These are phyloP conservation scores for Phrynosoma platyrhinos DNA, from an alignment of 2,113 vertebrate species.

Conservation along the genomic window DNA sequence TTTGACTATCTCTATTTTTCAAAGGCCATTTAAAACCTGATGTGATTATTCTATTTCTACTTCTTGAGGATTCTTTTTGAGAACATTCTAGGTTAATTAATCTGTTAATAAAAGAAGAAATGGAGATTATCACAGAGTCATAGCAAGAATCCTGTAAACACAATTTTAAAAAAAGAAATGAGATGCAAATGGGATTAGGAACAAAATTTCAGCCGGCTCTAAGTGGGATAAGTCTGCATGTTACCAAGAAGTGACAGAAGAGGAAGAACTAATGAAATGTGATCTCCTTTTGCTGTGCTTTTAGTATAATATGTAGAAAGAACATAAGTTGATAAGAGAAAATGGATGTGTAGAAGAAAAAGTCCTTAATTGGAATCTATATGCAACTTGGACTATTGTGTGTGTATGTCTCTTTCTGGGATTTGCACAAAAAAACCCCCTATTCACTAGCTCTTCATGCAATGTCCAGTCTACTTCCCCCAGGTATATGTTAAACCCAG, in stretches of 20 bases:
- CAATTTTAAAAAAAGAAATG: neutral
- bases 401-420: too few species aligned
- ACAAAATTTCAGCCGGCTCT: neutral
- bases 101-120: neutral
- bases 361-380: neutral
- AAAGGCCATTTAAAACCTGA: neutral
- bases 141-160: neutral
- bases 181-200: constrained; percentile 10
- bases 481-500: too few species aligned
- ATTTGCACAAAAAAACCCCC: too few species aligned
- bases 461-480: too few species aligned
- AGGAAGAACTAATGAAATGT: neutral
- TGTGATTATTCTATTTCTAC: neutral
- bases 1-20: neutral
- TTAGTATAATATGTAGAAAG: neutral
- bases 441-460: too few species aligned
- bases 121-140: neutral
- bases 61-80: constrained; percentile 9
- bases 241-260: neutral
- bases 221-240: constrained; percentile 1
- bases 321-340: neutral
- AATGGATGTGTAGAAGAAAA: neutral
- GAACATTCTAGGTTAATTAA: constrained; percentile 24
- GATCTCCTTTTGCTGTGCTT: neutral
- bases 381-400: too few species aligned